Evolutionary conservation across 1,140 invertebrate species (phyloP), one percentile per base, ranked within the genome.

Genomic region (Hylaeus volcanicus): DNA sequence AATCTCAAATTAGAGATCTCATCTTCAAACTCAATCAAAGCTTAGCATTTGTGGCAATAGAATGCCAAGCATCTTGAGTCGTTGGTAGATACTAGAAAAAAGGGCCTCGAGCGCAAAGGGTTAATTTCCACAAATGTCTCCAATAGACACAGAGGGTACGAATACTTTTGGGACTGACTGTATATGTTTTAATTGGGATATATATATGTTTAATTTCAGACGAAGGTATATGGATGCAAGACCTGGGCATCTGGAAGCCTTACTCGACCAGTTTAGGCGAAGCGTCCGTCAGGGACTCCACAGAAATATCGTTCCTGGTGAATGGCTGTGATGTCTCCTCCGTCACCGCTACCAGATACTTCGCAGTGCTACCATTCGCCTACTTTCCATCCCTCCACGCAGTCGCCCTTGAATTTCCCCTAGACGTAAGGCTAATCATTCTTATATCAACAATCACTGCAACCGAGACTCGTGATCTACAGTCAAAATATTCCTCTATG

Each of bases 281-380:
- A 53, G 88, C 74, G 26, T 80, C 86, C 79, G 79, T 75, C 64
- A 88, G 79, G 43, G 91, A 92, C 79, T 83, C 88, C 2, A 90
- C 89, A 11, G 91, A 93, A 75, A 82, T 94, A 71, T 88, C 89
- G 66, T 93, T 93, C 88, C 84, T 93, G 56, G 88, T 93, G 43
- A 93, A 94, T 72, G 91, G 91, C 8, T 92, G 90, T 69, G 93
- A 93, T 39, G 65, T 90, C 41, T 88, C 90, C 15, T 86, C 88
- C 14, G 91, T 94, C n/a, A 90, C 92, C 8, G 92, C 92, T 1
- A 89, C 96, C 92, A 95, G 95, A 5, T 97, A 97, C 90, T 95
- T 96, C 70, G 95, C 96, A 0, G 94, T 96, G 64, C 90, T 97
- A 56, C 96, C 96, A 55, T 96, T 95, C 89, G 95, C 95, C n/a